Conservation (phyloP, 2,797 vertebrate genomes). For the Silurus lanzhouensis region DNA sequence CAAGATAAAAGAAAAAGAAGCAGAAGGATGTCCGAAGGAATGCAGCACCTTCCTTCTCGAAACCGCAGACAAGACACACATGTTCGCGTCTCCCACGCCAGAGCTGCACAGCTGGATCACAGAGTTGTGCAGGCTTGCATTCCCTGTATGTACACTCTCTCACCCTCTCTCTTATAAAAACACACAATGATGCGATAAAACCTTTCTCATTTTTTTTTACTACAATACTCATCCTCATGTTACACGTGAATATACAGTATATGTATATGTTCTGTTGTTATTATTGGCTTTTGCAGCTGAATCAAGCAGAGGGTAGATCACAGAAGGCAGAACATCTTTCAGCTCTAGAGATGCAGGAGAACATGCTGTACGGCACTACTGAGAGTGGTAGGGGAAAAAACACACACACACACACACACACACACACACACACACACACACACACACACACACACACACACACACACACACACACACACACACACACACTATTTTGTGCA, state of each 20-base stretch:
- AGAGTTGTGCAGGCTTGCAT: constrained; percentile 50
- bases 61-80: constrained; percentile 45
- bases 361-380: constrained; percentile 47
- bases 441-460: no score
- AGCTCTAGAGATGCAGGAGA: constrained; percentile 32
- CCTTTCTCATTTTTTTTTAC: not conserved
- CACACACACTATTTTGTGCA: not conserved
- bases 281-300: constrained; percentile 35
- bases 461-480: not conserved
- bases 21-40: constrained; percentile 68
- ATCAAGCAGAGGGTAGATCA: constrained; percentile 21
- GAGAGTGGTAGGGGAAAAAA: constrained; percentile 22
- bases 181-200: not conserved
- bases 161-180: not conserved
- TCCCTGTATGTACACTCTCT: constrained; percentile 50
- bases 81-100: constrained; percentile 28
- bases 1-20: constrained; percentile 62
- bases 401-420: constrained; percentile 8
- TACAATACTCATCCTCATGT: not conserved
- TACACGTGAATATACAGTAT: not conserved
- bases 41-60: constrained; percentile 53
- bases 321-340: constrained; percentile 1
- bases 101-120: constrained; percentile 53
- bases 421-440: not conserved
- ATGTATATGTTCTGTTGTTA: not conserved